Evolutionary conservation across 2,797 vertebrate species (phyloP).

Genomic region (Antennarius maculatus): DNA sequence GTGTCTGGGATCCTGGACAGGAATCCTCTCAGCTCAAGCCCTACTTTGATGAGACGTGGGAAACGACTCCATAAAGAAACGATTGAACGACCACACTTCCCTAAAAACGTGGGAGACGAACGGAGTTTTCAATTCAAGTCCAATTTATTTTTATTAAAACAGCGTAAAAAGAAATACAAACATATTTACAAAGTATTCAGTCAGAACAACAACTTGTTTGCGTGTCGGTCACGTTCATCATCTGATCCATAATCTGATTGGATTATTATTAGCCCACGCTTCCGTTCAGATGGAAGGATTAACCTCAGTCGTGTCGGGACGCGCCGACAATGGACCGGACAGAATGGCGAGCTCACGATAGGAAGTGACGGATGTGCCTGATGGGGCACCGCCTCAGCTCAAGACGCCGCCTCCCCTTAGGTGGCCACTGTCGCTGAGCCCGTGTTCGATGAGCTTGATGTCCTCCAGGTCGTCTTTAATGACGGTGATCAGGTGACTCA

Average conservation of each 20-base stretch:
- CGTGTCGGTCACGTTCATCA: constrained; percentile 22
- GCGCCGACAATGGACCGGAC: not conserved
- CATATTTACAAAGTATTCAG: constrained; percentile 71
- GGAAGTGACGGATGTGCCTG: no score
- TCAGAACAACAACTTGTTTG: constrained; percentile 43
- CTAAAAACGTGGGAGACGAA: not conserved
- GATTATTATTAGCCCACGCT: not conserved
- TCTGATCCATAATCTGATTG: constrained; percentile 56
- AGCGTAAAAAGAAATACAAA: constrained; percentile 68
- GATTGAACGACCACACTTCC: not conserved
- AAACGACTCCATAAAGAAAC: constrained; percentile 33
- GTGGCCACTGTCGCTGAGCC: constrained; percentile 90
- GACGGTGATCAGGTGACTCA: constrained; percentile 95
- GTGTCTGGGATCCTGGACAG: constrained; percentile 48
- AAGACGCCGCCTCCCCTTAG: constrained; percentile 88
- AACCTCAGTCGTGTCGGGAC: no score
- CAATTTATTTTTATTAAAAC: constrained; percentile 63
- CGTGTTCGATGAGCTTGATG: constrained; percentile 95
- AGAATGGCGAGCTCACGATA: not conserved
- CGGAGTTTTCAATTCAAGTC: constrained; percentile 29
- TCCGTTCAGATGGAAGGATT: no score
- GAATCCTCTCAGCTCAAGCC: constrained; percentile 72
- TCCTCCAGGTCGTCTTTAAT: constrained; percentile 98
- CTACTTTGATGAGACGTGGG: constrained; percentile 65
- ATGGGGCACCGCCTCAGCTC: constrained; percentile 80